Evolutionary conservation across 2,113 vertebrate genomes (phyloP).

Genomic region (Psammodynastes pulverulentus): DNA sequence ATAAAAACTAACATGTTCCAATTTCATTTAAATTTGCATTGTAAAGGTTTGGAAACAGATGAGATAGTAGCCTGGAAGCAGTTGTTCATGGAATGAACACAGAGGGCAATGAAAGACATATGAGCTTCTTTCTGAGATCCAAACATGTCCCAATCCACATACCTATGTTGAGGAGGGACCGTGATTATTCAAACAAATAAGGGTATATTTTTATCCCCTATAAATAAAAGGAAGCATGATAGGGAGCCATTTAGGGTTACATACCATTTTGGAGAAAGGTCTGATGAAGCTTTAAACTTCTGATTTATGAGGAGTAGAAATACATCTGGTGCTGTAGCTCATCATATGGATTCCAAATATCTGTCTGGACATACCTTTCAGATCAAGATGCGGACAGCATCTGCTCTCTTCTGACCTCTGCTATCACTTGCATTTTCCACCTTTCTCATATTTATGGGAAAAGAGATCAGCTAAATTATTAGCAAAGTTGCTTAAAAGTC

Average conservation of each 20-base stretch:
- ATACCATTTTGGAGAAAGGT: slow-evolving; percentile 9
- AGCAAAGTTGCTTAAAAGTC: background rate
- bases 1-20: background rate
- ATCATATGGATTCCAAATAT: slow-evolving; percentile 1
- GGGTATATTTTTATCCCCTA: slow-evolving; percentile 9
- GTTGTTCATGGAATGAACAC: slow-evolving; percentile 16
- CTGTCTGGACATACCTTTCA: background rate
- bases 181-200: slow-evolving; percentile 29
- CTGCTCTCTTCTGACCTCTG: background rate
- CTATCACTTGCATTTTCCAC: background rate
- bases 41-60: background rate
- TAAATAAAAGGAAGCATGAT: slow-evolving; percentile 46
- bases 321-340: background rate
- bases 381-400: background rate
- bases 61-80: background rate
- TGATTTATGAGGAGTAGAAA: slow-evolving; percentile 38
- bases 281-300: slow-evolving; percentile 39
- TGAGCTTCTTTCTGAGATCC: slow-evolving; percentile 25
- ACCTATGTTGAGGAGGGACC: slow-evolving; percentile 23
- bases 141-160: background rate
- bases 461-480: background rate
- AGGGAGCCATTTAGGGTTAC: background rate
- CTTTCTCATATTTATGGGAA: background rate
- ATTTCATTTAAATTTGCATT: background rate
- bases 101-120: slow-evolving; percentile 32